Evolutionary conservation across 1,140 invertebrate species (phyloP).

Genomic region (Rhagoletis zephyria): DNA sequence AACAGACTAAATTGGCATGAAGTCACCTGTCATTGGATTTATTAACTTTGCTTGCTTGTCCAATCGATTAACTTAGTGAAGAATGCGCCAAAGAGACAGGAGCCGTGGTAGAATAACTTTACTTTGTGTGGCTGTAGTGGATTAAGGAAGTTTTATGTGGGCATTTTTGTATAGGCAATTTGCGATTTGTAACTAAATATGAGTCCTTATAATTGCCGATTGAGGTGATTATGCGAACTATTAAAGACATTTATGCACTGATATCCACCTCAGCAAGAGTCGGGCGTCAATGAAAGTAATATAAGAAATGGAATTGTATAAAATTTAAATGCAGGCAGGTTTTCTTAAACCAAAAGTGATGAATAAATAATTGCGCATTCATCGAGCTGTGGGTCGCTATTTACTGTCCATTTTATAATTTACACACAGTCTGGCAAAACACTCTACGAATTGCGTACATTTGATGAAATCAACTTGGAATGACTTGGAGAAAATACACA

Average conservation of each 20-base stretch:
- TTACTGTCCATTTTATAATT: constrained; percentile 34
- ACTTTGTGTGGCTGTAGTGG: neutral
- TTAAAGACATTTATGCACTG: no score
- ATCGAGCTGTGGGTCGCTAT: constrained; percentile 27
- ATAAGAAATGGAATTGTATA: no score
- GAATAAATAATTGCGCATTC: constrained; percentile 3
- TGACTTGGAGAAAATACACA: neutral
- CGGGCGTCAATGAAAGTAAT: no score
- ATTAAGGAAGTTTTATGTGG: neutral
- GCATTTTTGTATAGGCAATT: neutral
- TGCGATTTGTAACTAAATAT: no score
- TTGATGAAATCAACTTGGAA: neutral
- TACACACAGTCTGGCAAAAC: constrained; percentile 9
- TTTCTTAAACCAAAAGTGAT: neutral
- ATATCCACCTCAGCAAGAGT: no score
- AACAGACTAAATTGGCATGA: constrained; percentile 39
- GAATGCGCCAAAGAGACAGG: neutral
- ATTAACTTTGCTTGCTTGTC: constrained; percentile 22
- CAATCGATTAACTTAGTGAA: constrained; percentile 30
- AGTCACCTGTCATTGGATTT: constrained; percentile 50
- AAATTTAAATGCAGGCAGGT: neutral
- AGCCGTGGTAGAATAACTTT: neutral
- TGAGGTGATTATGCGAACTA: no score
- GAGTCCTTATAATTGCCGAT: no score
- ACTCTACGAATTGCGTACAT: constrained; percentile 13